Evolutionary conservation across 1,140 invertebrate species (phyloP).

Genomic region (Drosophila busckii): DNA sequence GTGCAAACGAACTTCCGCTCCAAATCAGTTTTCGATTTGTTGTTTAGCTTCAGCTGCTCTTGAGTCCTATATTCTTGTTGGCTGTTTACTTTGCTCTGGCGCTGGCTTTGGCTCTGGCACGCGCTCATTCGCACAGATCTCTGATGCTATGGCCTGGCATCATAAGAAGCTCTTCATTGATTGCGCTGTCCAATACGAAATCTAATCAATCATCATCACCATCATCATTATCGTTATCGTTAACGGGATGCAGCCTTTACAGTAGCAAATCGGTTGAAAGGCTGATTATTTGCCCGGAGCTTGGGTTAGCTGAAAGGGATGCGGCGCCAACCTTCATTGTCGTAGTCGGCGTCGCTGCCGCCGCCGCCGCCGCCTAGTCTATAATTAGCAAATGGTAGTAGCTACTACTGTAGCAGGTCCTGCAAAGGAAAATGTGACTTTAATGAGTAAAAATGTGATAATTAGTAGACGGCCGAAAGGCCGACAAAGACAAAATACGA

Average conservation of each 20-base stretch:
- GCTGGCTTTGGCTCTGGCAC: neutral
- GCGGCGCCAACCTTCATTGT: no score
- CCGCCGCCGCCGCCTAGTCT: no score
- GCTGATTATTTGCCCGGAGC: conserved; percentile 53
- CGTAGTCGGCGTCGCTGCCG: no score
- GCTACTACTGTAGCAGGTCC: conserved; percentile 13
- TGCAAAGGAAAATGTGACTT: conserved; percentile 64
- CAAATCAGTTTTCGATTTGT: conserved; percentile 76
- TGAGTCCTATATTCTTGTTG: neutral
- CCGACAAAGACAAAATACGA: conserved; percentile 50
- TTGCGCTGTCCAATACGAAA: conserved; percentile 20
- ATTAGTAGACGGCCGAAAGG: conserved; percentile 60
- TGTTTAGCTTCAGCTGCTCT: conserved; percentile 42
- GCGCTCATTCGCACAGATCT: conserved; percentile 2
- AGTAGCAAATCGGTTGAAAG: conserved; percentile 54
- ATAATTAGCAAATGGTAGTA: conserved; percentile 31
- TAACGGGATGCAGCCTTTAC: neutral
- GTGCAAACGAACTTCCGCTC: conserved; percentile 77
- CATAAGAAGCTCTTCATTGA: conserved; percentile 33
- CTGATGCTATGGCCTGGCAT: neutral
- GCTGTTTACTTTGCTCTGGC: neutral
- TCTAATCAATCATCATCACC: conserved; percentile 40
- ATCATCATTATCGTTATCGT: no score
- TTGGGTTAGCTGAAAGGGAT: no score
- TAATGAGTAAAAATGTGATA: conserved; percentile 77